A percentile compares a stretch with the other conserved stretches of the same genome.
Conservation (phyloP, 2,888 invertebrate species). For the Gastracanthus pulcherrimus region DNA sequence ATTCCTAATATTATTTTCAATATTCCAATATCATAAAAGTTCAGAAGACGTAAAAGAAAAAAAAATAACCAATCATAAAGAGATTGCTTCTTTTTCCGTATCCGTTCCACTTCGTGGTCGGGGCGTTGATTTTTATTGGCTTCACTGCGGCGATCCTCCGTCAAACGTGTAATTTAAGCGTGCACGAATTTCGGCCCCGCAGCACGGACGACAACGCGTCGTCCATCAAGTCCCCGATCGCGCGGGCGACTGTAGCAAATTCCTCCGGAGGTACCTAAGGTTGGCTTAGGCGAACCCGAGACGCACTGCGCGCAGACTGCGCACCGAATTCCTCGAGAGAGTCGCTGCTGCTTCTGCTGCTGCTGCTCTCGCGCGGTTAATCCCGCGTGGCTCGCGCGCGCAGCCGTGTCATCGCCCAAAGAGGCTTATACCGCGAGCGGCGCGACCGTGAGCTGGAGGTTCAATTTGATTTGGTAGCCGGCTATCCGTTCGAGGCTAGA, state of each 20-base stretch:
- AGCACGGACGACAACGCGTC: not conserved
- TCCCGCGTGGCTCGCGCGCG: not conserved
- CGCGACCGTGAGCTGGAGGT: no score
- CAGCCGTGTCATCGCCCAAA: slow-evolving; percentile 60
- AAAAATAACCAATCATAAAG: no score
- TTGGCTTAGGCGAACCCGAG: slow-evolving; percentile 12
- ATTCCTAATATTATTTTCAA: no score
- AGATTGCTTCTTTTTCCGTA: no score
- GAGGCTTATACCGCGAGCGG: slow-evolving; percentile 62
- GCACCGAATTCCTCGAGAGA: slow-evolving; percentile 1
- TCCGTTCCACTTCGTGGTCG: no score
- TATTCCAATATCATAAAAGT: no score
- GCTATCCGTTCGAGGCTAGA: not conserved
- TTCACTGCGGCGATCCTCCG: no score
- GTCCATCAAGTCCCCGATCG: not conserved
- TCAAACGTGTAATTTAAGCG: not conserved
- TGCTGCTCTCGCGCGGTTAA: slow-evolving; percentile 31
- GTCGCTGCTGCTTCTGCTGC: no score
- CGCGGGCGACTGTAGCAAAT: slow-evolving; percentile 1
- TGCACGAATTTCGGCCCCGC: no score
- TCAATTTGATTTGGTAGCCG: slow-evolving; percentile 55
- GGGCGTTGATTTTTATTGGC: no score
- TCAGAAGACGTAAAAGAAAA: no score
- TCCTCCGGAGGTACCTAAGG: not conserved
- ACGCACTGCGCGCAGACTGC: not conserved